These are phyloP conservation scores for roundworm (Caenorhabditis elegans) DNA, from an alignment of 1,140 invertebrate genomes.

Conservation along the genomic window DNA sequence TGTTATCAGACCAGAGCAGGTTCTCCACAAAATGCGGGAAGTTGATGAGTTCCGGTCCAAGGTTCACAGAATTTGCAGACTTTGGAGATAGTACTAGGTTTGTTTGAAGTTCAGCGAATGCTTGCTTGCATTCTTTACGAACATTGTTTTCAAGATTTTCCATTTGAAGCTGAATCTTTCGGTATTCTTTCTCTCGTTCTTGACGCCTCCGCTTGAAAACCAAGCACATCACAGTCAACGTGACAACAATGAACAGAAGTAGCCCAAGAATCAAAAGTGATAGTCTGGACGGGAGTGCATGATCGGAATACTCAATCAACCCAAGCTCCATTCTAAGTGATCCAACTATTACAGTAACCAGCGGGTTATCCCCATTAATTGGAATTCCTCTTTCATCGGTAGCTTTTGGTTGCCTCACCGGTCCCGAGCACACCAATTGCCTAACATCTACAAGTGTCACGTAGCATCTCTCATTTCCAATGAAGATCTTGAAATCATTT, in stretches of 20 bases:
- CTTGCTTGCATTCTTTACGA: conserved; percentile 91
- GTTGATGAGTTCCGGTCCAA: background rate
- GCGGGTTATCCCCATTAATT: conserved; percentile 79
- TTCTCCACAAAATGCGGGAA: conserved; percentile 15
- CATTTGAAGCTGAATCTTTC: conserved; percentile 80
- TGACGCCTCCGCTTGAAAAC: background rate
- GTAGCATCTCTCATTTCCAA: conserved; percentile 86
- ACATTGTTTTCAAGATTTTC: conserved; percentile 98
- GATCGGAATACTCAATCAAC: conserved; percentile 8
- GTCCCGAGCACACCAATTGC: conserved; percentile 65
- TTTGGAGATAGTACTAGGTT: conserved; percentile 74
- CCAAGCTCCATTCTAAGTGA: conserved; percentile 81
- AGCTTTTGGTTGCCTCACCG: conserved; percentile 75
- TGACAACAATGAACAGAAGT: background rate
- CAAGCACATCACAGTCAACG: conserved; percentile 12
- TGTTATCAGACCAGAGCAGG: conserved; percentile 29
- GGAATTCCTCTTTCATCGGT: conserved; percentile 82
- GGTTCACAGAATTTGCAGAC: background rate
- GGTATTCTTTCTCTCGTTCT: conserved; percentile 36
- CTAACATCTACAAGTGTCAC: conserved; percentile 81
- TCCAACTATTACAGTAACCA: conserved; percentile 83
- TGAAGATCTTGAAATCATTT: conserved; percentile 72
- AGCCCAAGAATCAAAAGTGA: background rate
- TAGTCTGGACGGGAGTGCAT: background rate
- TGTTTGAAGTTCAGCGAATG: conserved; percentile 97